Evolutionary conservation across 2,888 invertebrate species (phyloP).

Genomic region (Scaeva pyrastri): DNA sequence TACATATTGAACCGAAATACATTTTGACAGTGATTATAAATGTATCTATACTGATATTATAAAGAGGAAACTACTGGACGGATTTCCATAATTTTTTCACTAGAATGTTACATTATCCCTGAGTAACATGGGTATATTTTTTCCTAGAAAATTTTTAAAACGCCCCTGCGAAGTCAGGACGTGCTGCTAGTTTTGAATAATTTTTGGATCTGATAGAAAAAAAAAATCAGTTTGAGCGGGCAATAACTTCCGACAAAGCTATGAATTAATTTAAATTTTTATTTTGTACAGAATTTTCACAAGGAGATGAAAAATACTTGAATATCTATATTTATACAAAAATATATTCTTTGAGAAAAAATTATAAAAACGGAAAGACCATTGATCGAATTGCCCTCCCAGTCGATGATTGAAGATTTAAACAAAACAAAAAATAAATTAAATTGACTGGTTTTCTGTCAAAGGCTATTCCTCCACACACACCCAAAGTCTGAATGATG

Average conservation of each 20-base stretch:
- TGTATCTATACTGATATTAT: too few relatives aligned
- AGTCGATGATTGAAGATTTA: constrained; percentile 29
- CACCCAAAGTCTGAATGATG: not conserved
- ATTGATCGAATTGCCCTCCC: not conserved
- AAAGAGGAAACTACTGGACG: too few relatives aligned
- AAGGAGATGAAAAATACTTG: not conserved
- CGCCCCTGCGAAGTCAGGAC: too few relatives aligned
- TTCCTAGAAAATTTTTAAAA: too few relatives aligned
- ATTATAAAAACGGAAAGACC: not conserved
- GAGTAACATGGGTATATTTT: too few relatives aligned
- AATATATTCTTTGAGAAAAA: constrained; percentile 1
- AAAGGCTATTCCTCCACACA: constrained; percentile 6
- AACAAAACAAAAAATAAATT: not conserved
- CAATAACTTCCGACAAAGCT: not conserved
- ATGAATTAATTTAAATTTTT: not conserved
- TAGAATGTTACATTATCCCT: too few relatives aligned
- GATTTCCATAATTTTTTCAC: too few relatives aligned
- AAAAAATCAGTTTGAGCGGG: too few relatives aligned
- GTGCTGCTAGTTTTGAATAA: too few relatives aligned
- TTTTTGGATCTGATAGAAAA: too few relatives aligned
- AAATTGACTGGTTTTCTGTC: constrained; percentile 11
- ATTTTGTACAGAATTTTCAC: not conserved
- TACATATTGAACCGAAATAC: too few relatives aligned
- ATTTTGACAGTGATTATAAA: too few relatives aligned
- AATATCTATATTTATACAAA: not conserved